phyloP scores from a whole-genome alignment of 1,140 invertebrate genomes.

The Antheraea mylitta region DNA sequence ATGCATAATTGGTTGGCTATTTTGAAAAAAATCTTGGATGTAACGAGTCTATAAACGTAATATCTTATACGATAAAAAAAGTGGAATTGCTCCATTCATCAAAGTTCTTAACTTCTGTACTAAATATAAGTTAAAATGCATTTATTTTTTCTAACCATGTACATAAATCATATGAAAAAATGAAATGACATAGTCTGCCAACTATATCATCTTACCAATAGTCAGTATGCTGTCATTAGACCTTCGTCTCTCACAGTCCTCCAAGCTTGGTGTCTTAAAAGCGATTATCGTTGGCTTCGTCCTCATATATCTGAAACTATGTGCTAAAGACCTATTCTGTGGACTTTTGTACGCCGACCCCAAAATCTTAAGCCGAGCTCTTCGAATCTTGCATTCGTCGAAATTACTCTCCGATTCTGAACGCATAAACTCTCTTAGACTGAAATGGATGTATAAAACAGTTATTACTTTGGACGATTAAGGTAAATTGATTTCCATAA shows the following conservation, averaged over 20 bases:
- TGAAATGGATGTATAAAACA: conserved; percentile 62
- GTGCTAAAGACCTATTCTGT: conserved; percentile 87
- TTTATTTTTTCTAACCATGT: too few relatives aligned
- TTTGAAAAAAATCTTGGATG: too few relatives aligned
- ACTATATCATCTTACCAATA: conserved; percentile 63
- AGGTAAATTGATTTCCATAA: not conserved
- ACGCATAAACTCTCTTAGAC: conserved; percentile 84
- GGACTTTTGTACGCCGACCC: conserved; percentile 85
- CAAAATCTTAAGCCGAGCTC: conserved; percentile 80
- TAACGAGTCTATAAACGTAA: too few relatives aligned
- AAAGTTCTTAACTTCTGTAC: too few relatives aligned
- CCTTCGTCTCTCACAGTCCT: conserved; percentile 81
- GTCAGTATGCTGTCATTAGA: conserved; percentile 78
- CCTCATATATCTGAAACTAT: conserved; percentile 92
- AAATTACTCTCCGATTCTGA: conserved; percentile 90
- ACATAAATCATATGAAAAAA: too few relatives aligned
- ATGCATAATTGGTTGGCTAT: too few relatives aligned
- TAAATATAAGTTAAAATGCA: too few relatives aligned
- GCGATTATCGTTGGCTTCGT: conserved; percentile 92
- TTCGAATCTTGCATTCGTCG: conserved; percentile 83
- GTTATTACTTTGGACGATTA: conserved; percentile 1
- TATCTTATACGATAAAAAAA: too few relatives aligned
- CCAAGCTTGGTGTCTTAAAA: conserved; percentile 88
- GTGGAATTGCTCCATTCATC: too few relatives aligned
- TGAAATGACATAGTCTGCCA: too few relatives aligned